Conservation (phyloP, 1,140 invertebrate species). For the Drosophila ficusphila region DNA sequence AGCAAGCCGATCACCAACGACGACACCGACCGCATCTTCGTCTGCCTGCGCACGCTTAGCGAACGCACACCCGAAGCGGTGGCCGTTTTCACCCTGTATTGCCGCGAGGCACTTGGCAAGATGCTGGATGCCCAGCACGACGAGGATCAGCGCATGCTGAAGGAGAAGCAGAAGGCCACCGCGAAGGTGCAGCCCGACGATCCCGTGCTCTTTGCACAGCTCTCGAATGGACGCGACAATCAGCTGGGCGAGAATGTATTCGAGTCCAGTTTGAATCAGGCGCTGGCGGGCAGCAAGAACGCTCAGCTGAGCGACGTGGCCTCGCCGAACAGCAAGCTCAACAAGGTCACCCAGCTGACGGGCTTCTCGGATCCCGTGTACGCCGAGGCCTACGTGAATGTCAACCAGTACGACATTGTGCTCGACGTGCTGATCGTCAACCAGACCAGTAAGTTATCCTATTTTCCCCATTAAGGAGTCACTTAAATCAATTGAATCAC, state of each 20-base stretch:
- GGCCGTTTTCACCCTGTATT: conserved; percentile 91
- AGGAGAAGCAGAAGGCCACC: conserved; percentile 89
- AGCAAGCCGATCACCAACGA: conserved; percentile 96
- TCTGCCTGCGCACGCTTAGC: conserved; percentile 92
- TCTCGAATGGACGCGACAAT: conserved; percentile 89
- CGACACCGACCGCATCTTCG: conserved; percentile 95
- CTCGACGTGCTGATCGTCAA: conserved; percentile 99
- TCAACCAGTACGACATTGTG: conserved; percentile 99
- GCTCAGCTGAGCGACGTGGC: conserved; percentile 85
- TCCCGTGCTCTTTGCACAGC: conserved; percentile 93
- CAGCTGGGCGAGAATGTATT: conserved; percentile 96
- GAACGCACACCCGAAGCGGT: conserved; percentile 89
- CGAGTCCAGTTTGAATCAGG: conserved; percentile 96
- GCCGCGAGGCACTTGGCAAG: conserved; percentile 91
- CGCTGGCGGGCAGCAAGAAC: conserved; percentile 89
- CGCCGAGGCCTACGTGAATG: conserved; percentile 99
- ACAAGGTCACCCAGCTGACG: conserved; percentile 99
- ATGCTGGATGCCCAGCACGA: conserved; percentile 94
- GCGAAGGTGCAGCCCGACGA: conserved; percentile 93
- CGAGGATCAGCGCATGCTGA: conserved; percentile 78
- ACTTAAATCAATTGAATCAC: not conserved
- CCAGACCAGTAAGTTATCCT: conserved; percentile 91
- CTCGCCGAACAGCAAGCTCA: conserved; percentile 87
- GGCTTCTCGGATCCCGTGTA: conserved; percentile 99
- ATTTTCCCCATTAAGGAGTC: not conserved